Evolutionary conservation across 2,113 vertebrate genomes (phyloP).

Genomic region (Spermophilus dauricus): DNA sequence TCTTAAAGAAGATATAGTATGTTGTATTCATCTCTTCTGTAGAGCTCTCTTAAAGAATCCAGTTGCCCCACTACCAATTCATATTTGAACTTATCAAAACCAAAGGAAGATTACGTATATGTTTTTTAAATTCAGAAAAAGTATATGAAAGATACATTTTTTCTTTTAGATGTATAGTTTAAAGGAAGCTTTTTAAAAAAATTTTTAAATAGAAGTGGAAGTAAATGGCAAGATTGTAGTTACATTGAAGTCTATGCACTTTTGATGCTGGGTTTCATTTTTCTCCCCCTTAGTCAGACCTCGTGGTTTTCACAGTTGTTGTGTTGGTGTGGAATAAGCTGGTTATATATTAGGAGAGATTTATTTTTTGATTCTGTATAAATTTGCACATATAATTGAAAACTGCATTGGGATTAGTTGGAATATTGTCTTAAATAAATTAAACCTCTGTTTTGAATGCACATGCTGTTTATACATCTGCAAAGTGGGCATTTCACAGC

Average conservation of each 20-base stretch:
- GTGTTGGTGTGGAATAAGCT: conserved; percentile 72
- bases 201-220: conserved; percentile 47
- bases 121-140: conserved; percentile 79
- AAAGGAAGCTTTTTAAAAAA: conserved; percentile 10
- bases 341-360: conserved; percentile 74
- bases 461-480: conserved; percentile 73
- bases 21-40: conserved; percentile 76
- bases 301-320: conserved; percentile 75
- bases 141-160: conserved; percentile 72
- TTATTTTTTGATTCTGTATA: conserved; percentile 80
- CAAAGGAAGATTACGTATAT: conserved; percentile 68
- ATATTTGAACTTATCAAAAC: conserved; percentile 81
- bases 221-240: conserved; percentile 16
- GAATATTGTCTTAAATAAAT: conserved; percentile 77
- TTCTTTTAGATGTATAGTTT: conserved; percentile 68
- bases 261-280: conserved; percentile 72
- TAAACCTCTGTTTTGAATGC: conserved; percentile 64
- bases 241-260: conserved; percentile 48
- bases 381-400: conserved; percentile 74
- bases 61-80: conserved; percentile 56
- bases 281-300: background rate
- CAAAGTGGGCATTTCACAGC: conserved; percentile 60
- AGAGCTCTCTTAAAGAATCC: conserved; percentile 78
- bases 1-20: conserved; percentile 86
- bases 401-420: conserved; percentile 75